Conservation (phyloP, 2,888 invertebrate species). For the Eupeodes luniger region DNA sequence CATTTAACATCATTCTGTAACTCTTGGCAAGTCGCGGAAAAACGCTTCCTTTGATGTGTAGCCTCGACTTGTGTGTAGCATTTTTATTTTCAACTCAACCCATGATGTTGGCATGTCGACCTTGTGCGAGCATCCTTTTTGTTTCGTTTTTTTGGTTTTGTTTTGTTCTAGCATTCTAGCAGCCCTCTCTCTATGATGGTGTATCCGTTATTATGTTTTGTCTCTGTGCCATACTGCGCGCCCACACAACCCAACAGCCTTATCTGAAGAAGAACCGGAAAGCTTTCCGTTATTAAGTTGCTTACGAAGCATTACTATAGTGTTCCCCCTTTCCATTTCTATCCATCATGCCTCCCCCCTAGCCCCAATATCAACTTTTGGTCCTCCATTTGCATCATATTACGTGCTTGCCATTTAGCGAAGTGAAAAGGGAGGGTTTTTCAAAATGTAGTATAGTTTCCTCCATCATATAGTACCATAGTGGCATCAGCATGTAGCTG, state of each 20-base stretch:
- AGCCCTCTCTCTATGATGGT: conserved; percentile 1
- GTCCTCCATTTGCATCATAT: conserved; percentile 39
- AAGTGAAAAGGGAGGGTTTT: conserved; percentile 28
- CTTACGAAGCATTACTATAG: conserved; percentile 71
- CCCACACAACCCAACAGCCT: neutral
- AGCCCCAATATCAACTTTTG: neutral
- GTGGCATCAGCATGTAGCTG: too few relatives aligned
- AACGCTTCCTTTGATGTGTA: conserved; percentile 66
- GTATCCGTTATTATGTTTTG: conserved; percentile 47
- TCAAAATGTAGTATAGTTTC: conserved; percentile 62
- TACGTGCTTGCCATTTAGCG: conserved; percentile 54
- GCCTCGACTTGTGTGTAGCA: conserved; percentile 29
- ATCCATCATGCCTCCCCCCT: neutral
- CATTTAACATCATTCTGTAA: conserved; percentile 63
- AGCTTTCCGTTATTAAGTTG: conserved; percentile 73
- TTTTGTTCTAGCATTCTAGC: neutral
- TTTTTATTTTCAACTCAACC: conserved; percentile 36
- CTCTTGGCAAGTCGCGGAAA: conserved; percentile 63
- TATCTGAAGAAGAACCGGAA: conserved; percentile 60
- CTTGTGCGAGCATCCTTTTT: conserved; percentile 61
- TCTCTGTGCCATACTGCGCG: conserved; percentile 1
- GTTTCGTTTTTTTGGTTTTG: neutral
- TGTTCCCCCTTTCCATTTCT: conserved; percentile 8
- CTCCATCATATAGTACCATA: conserved; percentile 4
- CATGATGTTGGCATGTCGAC: conserved; percentile 54